Base-by-base conservation (phyloP, 2,113 vertebrate species). In the Neogobius melanostomus region DNA sequence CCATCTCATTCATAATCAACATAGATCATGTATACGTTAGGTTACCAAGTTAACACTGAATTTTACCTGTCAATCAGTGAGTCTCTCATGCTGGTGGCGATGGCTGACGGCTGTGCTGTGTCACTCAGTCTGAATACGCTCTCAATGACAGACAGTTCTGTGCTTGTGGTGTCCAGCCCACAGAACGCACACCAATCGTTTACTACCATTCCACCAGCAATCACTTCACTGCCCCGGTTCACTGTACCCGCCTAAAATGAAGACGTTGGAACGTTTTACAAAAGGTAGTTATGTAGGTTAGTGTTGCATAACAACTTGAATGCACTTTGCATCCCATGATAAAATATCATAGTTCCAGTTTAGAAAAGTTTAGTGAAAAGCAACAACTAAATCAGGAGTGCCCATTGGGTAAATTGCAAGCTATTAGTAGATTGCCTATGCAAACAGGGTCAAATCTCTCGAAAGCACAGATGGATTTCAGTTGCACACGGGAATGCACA, bases 131-230 rank as follows among this genome's bases (percentile, higher is more conserved):
- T 92, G 89, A 99, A 99, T 67, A 99, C 94, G 17, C 96, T 99
- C 91, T 99, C 98, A 6, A 99, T 96, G 83, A 99, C 97, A 0
- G 97, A 98, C 75, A 99, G 92, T 88, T 99, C 98, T 0, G 98
- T 97, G 88, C 98, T 99, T 21, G 97, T 99, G 3, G 98, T 99
- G 84, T 98, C 96, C 87, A 98, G 91, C 1, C 97, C 98, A 7
- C 97, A 98, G 92, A 99, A 99, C 28, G 97, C 96, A 52, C 95
- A 96, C 97, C 98, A 99, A 88, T 99, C 97, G 0, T 99, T 99
- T 7, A 98, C 97, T 71, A 98, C 97, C 97, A 99, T 96, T 5
- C 97, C 98, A 0, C 90, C 96, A 0, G 94, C 96, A 5, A 99
- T 95, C n/a, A 99, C 97, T 66, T 99, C 97, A 0, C 97, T 99